These are phyloP conservation scores for Rhimphoctona megacephalus DNA, from an alignment of 2,888 invertebrate species.

Conservation along the genomic window DNA sequence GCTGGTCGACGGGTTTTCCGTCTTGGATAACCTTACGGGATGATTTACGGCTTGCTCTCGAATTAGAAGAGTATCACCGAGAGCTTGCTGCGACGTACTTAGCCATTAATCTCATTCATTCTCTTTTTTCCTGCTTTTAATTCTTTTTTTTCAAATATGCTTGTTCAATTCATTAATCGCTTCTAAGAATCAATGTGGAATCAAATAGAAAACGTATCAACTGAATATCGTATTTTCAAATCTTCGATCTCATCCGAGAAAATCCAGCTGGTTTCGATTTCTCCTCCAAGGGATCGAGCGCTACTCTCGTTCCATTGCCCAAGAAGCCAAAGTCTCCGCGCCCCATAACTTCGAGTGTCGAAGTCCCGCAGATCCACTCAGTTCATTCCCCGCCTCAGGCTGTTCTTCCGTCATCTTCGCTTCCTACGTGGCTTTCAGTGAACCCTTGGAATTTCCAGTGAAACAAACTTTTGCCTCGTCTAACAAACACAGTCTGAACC, in stretches of 20 bases:
- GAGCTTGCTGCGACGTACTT: slow-evolving; percentile 30
- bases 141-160: no score
- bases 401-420: slow-evolving; percentile 31
- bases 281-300: neutral
- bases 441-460: slow-evolving; percentile 50
- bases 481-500: neutral
- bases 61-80: slow-evolving; percentile 5
- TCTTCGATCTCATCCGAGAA: slow-evolving; percentile 2
- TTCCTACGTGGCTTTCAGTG: slow-evolving; percentile 17
- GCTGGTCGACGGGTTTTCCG: slow-evolving; percentile 13
- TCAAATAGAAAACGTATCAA: slow-evolving; percentile 1
- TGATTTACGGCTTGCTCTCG: slow-evolving; percentile 32
- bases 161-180: neutral
- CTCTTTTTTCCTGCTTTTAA: neutral
- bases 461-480: slow-evolving; percentile 60
- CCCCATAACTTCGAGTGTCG: slow-evolving; percentile 33
- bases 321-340: slow-evolving; percentile 24
- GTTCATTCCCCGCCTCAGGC: slow-evolving; percentile 28
- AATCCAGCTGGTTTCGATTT: slow-evolving; percentile 2
- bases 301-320: slow-evolving; percentile 10
- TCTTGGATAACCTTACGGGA: neutral
- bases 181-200: neutral
- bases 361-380: slow-evolving; percentile 54
- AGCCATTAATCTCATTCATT: neutral
- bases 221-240: neutral